Percentiles rank a stretch among this genome's conserved stretches.
Conservation (phyloP, 2,113 vertebrate species). For the Athene cunicularia region DNA sequence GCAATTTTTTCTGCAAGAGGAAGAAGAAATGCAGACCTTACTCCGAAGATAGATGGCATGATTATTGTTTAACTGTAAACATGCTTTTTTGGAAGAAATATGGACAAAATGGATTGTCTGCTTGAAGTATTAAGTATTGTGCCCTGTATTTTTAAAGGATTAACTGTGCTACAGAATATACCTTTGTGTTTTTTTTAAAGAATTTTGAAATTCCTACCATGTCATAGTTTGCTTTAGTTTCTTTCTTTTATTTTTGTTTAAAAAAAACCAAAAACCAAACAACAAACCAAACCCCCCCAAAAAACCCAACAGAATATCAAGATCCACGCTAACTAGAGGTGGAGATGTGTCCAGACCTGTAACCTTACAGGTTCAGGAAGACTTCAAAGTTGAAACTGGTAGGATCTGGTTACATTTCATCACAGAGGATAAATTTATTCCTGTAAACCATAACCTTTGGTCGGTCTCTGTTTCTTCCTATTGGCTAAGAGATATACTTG, state of each 20-base stretch:
- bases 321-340: neutral
- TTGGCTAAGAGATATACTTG: neutral
- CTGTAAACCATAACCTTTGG: conserved; percentile 63
- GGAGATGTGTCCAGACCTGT: conserved; percentile 67
- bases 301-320: conserved; percentile 27
- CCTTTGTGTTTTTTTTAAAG: neutral
- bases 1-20: neutral
- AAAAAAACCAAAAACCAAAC: too few relatives aligned
- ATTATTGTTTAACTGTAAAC: neutral
- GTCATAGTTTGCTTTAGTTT: conserved; percentile 8
- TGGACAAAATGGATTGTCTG: neutral
- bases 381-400: conserved; percentile 76
- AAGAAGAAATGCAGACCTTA: neutral
- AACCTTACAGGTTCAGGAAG: conserved; percentile 67
- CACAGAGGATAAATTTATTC: conserved; percentile 71
- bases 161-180: neutral
- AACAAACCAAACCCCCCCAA: neutral
- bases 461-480: conserved; percentile 50
- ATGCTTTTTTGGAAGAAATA: neutral
- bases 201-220: neutral
- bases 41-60: neutral
- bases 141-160: neutral
- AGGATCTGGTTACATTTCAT: conserved; percentile 71
- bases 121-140: neutral
- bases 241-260: conserved; percentile 3